A percentile compares a stretch with the other conserved stretches of the same genome.
phyloP scores from a whole-genome alignment of 92 coral and sea anemone species.

The Palythoa grandis region DNA sequence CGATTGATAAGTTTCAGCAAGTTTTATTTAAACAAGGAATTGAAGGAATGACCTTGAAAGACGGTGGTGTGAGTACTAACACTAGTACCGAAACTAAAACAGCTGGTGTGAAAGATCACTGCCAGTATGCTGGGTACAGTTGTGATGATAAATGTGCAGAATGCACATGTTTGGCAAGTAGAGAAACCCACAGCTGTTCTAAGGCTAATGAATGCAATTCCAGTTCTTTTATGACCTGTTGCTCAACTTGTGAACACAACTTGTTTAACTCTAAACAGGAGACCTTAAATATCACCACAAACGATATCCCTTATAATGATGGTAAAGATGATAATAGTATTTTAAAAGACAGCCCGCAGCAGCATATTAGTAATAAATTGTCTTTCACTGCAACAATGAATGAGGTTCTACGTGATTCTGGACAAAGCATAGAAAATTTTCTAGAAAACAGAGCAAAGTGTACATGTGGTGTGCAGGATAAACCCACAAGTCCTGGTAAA shows the following conservation, averaged over 20 bases:
- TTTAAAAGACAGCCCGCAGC: neutral
- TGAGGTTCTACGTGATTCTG: neutral
- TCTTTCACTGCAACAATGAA: neutral
- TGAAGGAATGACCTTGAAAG: neutral
- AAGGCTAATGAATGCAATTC: neutral
- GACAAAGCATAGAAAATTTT: neutral
- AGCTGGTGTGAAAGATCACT: neutral
- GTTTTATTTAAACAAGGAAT: neutral
- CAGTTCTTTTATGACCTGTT: neutral
- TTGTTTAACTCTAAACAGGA: neutral
- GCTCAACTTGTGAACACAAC: neutral
- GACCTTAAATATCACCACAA: too few relatives aligned
- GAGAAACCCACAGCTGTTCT: neutral
- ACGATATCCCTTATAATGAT: neutral
- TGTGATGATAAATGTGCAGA: neutral
- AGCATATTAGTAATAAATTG: neutral
- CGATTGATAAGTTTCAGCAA: neutral
- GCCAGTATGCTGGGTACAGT: neutral
- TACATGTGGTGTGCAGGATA: neutral
- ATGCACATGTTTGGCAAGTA: neutral
- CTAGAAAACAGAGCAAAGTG: neutral
- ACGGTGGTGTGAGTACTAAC: neutral
- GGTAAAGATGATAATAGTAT: neutral
- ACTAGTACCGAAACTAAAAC: too few relatives aligned
- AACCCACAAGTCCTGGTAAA: neutral